Evolutionary conservation across 2,797 vertebrate species (phyloP), one percentile per base, ranked within the genome.

Genomic region (Periparus ater): DNA sequence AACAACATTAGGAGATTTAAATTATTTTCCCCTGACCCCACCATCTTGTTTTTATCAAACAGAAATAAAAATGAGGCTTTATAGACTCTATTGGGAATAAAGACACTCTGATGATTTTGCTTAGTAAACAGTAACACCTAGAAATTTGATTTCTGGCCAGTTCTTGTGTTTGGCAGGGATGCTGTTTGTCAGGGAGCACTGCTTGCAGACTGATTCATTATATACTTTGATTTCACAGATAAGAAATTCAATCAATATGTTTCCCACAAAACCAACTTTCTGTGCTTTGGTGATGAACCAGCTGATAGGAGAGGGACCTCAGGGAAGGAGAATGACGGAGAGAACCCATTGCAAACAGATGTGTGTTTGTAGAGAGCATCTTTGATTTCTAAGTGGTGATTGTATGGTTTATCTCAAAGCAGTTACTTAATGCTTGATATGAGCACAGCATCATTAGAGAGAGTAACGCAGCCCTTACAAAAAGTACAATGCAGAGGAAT

Each of bases 21-120:
- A 76, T 92, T 77, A 68, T 54, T 90, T 68, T 11, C 21, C 12
- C 10, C 36, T 82, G 47, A 42, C 34, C 48, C 18, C 27, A 50
- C 32, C 53, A 80, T 44, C 44, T 74, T 77, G 62, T 83, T 93
- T 96, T 93, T 85, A 88, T 96, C 84, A 95, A 95, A 76, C 4
- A 92, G 60, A 91, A 91, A 85, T 90, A 23, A 87, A 62, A 63
- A 29, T 42, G 57, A 58, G 51, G 19, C 8, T 54, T 94, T 89
- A 62, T 27, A 71, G 53, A 45, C 54, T 70, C 36, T 60, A 67
- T 47, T 17, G 72, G 27, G 51, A 92, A 38, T n/a, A 77, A 63
- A 82, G 77, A 53, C 6, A 2, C 27, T 71, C 38, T 63, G 36
- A 45, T 68, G 5, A 62, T 86, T 85, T 88, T 68, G 60, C 78